These are phyloP conservation scores for Cynocephalus volans DNA, from an alignment of 2,113 vertebrate species.

Conservation along the genomic window DNA sequence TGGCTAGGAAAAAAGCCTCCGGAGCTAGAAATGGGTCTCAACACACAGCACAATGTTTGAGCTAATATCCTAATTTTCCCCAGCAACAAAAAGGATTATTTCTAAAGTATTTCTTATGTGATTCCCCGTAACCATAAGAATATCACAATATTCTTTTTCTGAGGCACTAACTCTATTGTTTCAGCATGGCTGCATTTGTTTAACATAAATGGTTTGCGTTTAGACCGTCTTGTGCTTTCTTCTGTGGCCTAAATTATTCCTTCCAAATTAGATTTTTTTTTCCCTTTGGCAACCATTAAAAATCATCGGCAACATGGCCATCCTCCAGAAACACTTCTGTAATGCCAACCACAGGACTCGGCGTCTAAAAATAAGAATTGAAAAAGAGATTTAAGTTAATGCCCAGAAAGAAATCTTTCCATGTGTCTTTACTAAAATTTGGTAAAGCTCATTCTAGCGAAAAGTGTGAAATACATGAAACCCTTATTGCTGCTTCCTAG, in stretches of 20 bases:
- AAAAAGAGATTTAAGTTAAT: constrained; percentile 76
- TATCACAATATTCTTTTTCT: not conserved
- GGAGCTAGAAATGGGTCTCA: not conserved
- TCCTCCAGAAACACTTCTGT: constrained; percentile 78
- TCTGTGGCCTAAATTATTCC: constrained; percentile 67
- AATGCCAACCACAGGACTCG: constrained; percentile 62
- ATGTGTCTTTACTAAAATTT: constrained; percentile 60
- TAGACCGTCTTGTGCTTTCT: constrained; percentile 63
- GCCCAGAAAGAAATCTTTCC: constrained; percentile 72
- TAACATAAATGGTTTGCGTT: constrained; percentile 64
- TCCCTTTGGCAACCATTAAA: constrained; percentile 77
- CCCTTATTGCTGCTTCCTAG: not conserved
- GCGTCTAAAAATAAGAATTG: constrained; percentile 74
- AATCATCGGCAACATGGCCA: constrained; percentile 67
- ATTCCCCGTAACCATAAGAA: not conserved
- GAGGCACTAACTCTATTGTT: constrained; percentile 13
- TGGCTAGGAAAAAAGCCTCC: not conserved
- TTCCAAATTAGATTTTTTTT: constrained; percentile 65
- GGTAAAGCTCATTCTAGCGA: constrained; percentile 10
- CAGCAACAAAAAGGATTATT: not conserved
- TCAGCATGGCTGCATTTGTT: constrained; percentile 40
- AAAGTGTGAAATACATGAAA: constrained; percentile 55
- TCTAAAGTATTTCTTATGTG: not conserved
- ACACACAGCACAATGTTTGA: not conserved
- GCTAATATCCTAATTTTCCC: constrained; percentile 1